These are phyloP conservation scores for Herminia tarsipennalis DNA, from an alignment of 2,888 invertebrate species.

Conservation along the genomic window DNA sequence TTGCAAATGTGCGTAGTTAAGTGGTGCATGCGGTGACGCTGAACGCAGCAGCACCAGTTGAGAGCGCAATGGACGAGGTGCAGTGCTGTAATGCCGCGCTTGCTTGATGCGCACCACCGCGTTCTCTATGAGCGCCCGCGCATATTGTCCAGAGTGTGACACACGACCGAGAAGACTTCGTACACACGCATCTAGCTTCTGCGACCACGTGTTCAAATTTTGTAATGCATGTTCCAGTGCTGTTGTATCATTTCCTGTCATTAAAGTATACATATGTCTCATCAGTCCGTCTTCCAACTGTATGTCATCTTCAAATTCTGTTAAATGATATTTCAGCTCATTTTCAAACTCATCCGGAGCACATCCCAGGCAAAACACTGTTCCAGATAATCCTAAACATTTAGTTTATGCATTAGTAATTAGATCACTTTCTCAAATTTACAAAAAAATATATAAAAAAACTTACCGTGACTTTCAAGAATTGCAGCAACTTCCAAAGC, in stretches of 20 bases:
- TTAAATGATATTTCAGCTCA: constrained; percentile 37
- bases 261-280: constrained; percentile 49
- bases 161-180: constrained; percentile 44
- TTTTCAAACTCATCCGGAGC: constrained; percentile 49
- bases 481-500: constrained; percentile 63
- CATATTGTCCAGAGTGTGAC: constrained; percentile 52
- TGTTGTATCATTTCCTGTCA: constrained; percentile 32
- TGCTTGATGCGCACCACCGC: constrained; percentile 46
- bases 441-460: neutral
- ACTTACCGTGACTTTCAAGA: constrained; percentile 58
- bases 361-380: constrained; percentile 61
- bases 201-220: constrained; percentile 38
- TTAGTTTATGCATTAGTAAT: too few relatives aligned
- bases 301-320: constrained; percentile 31
- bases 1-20: neutral
- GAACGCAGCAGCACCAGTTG: constrained; percentile 43
- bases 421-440: too few relatives aligned
- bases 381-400: constrained; percentile 56
- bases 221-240: constrained; percentile 32
- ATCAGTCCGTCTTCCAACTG: constrained; percentile 47
- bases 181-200: constrained; percentile 50
- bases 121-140: constrained; percentile 46
- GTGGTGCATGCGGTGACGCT: neutral
- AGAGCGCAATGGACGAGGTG: constrained; percentile 41
- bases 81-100: constrained; percentile 27